Percentiles rank a stretch among this genome's conserved stretches.
These are phyloP conservation scores for Troglohyphantes excavatus DNA, from an alignment of 2,888 invertebrate genomes.

Conservation along the genomic window DNA sequence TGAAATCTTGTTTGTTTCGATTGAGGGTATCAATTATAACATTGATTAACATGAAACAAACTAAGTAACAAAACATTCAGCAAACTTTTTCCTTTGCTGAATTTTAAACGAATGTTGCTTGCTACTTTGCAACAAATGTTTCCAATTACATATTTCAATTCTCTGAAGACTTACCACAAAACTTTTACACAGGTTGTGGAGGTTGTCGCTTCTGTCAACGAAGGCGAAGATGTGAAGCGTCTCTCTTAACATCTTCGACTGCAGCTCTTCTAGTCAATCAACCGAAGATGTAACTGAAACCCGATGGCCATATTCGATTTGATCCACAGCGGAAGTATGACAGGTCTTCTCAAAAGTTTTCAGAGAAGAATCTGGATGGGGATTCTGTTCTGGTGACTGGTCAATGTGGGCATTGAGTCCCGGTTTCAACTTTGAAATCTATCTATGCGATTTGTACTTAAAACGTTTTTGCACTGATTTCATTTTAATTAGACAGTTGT, in stretches of 20 bases:
- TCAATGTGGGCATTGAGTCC: neutral
- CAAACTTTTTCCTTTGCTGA: too few species aligned
- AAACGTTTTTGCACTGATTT: too few species aligned
- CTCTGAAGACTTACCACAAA: too few species aligned
- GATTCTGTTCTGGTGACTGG: neutral
- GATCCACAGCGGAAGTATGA: neutral
- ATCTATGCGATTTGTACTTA: neutral
- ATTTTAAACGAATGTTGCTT: too few species aligned
- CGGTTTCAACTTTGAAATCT: neutral
- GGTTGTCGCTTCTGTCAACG: slow-evolving; percentile 3
- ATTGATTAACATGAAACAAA: too few species aligned
- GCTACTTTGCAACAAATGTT: too few species aligned
- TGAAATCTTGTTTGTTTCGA: too few species aligned
- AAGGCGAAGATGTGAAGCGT: slow-evolving; percentile 1
- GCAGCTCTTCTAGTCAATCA: neutral
- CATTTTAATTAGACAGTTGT: too few species aligned
- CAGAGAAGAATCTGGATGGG: neutral
- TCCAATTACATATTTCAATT: too few species aligned
- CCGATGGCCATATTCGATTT: neutral
- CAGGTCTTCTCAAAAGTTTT: slow-evolving; percentile 1
- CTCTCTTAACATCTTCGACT: neutral
- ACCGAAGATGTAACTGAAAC: neutral
- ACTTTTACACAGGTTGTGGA: slow-evolving; percentile 25
- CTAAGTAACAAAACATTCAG: too few species aligned
- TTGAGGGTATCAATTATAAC: too few species aligned